These are phyloP conservation scores for Leuciscus waleckii DNA, from an alignment of 2,797 vertebrate genomes.

Conservation along the genomic window DNA sequence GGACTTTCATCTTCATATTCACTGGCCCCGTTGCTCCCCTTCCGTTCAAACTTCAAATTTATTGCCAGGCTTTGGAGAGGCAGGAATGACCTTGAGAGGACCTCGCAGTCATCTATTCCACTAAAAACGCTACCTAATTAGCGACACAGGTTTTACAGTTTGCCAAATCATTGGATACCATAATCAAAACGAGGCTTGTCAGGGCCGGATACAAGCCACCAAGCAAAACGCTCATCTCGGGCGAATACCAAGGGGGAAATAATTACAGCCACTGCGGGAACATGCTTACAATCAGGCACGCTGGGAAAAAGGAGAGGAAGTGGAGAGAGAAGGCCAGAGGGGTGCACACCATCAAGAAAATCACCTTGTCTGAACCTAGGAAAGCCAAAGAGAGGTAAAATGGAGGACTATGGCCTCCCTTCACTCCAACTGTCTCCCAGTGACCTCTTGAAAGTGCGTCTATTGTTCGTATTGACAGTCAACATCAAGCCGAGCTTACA, in stretches of 20 bases:
- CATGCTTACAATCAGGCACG: constrained; percentile 53
- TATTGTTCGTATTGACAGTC: constrained; percentile 78
- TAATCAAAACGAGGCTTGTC: constrained; percentile 76
- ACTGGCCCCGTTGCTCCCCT: constrained; percentile 58
- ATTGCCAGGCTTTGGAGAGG: constrained; percentile 63
- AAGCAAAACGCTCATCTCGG: constrained; percentile 66
- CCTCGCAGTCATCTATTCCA: constrained; percentile 71
- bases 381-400: constrained; percentile 29
- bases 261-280: constrained; percentile 53
- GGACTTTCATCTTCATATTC: constrained; percentile 69
- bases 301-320: constrained; percentile 32
- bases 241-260: constrained; percentile 60
- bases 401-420: constrained; percentile 37
- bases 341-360: constrained; percentile 45
- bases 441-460: constrained; percentile 56
- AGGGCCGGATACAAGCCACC: constrained; percentile 72
- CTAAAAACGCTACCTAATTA: constrained; percentile 76
- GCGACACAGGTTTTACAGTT: constrained; percentile 71
- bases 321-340: constrained; percentile 52
- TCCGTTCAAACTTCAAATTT: constrained; percentile 63
- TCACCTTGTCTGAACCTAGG: constrained; percentile 38
- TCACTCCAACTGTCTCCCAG: constrained; percentile 50
- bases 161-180: constrained; percentile 73
- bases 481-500: constrained; percentile 72
- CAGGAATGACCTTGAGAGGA: constrained; percentile 73